Conservation (phyloP, 2,888 invertebrate genomes). For the Hemistola chrysoprasaria region DNA sequence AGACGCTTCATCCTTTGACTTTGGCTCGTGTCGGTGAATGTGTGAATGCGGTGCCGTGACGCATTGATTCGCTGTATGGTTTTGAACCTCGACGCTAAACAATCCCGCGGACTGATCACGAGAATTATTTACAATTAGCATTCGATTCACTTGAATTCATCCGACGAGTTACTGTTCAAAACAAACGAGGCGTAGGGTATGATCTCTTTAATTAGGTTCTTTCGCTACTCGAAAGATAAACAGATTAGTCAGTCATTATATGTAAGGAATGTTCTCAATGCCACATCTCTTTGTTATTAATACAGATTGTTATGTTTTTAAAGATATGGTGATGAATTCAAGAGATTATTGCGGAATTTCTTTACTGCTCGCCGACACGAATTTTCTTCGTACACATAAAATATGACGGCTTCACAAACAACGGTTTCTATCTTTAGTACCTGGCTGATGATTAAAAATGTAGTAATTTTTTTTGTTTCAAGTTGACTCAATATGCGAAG, state of each 20-base stretch:
- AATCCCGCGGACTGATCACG: slow-evolving; percentile 42
- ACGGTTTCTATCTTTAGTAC: too few relatives aligned
- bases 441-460: too few relatives aligned
- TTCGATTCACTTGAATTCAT: slow-evolving; percentile 28
- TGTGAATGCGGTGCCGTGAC: slow-evolving; percentile 43
- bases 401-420: not conserved
- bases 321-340: slow-evolving; percentile 8
- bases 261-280: slow-evolving; percentile 16
- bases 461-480: too few relatives aligned
- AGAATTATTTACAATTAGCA: slow-evolving; percentile 37
- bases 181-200: slow-evolving; percentile 16
- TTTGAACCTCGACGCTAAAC: slow-evolving; percentile 46
- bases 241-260: slow-evolving; percentile 16
- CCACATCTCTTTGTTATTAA: slow-evolving; percentile 11
- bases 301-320: slow-evolving; percentile 5
- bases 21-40: slow-evolving; percentile 26
- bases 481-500: too few relatives aligned
- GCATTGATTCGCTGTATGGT: slow-evolving; percentile 53
- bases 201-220: slow-evolving; percentile 10
- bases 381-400: slow-evolving; percentile 10
- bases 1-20: slow-evolving; percentile 33
- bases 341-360: slow-evolving; percentile 10
- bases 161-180: slow-evolving; percentile 11
- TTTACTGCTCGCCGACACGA: slow-evolving; percentile 13
- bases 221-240: slow-evolving; percentile 16